Evolutionary conservation across 2,113 vertebrate genomes (phyloP).

Genomic region (Acrocephalus arundinaceus): DNA sequence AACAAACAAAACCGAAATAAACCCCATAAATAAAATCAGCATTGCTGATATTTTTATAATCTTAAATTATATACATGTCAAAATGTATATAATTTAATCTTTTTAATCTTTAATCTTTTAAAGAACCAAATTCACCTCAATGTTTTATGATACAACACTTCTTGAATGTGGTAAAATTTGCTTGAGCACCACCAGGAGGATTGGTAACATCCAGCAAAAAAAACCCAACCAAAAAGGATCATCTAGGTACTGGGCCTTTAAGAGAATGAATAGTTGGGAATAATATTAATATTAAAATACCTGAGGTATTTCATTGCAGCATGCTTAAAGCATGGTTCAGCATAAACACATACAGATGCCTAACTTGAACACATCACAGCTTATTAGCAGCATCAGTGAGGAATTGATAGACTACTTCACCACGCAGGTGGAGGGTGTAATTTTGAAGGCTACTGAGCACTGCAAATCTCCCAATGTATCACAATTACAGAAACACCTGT

Average conservation of each 20-base stretch:
- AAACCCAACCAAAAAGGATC: neutral
- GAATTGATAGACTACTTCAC: neutral
- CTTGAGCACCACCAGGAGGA: neutral
- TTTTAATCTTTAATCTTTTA: neutral
- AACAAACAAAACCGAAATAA: too few relatives aligned
- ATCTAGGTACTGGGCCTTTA: neutral
- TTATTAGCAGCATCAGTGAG: neutral
- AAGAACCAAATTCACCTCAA: neutral
- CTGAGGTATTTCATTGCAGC: neutral
- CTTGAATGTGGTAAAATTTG: neutral
- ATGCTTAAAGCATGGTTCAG: neutral
- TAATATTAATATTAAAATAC: neutral
- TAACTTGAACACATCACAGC: neutral
- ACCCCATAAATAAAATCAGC: neutral
- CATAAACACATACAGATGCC: neutral
- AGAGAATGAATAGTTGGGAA: neutral
- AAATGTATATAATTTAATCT: neutral
- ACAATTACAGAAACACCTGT: constrained; percentile 74
- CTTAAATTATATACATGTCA: neutral
- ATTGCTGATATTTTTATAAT: neutral
- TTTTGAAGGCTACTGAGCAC: constrained; percentile 42
- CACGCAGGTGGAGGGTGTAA: constrained; percentile 25
- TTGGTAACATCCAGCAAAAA: neutral
- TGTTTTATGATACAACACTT: neutral
- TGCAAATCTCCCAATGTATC: constrained; percentile 36